Base-by-base conservation (phyloP, 2,888 invertebrate species). In the Hipparchia sbordonii region DNA sequence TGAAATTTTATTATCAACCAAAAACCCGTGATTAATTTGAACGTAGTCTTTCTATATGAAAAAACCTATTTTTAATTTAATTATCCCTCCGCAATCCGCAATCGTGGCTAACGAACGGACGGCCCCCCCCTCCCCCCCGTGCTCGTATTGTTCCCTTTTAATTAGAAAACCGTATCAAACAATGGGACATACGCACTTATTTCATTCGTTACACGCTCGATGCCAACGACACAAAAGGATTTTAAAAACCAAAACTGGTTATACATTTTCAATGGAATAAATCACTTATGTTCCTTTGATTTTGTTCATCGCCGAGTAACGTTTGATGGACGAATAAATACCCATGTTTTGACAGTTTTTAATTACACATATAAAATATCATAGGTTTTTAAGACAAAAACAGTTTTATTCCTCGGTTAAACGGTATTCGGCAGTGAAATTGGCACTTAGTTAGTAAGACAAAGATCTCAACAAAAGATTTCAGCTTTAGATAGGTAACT, bases 141-240 rank as follows among this genome's bases (percentile, higher is more conserved):
- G 10, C 33, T 13, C 51, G 51, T 65, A 65, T 65, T 65, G 65
- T 65, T 65, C 65, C 65, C 52, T 51, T 65, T 52, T 65, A 65
- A 65, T 65, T 65, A 65, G 52, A 65, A 65, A 65, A 65, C 65
- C 65, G 65, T 65, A 65, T 62, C 60, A 45, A n/a, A 52, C 65
- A 65, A 65, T 65, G 65, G 52, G 65, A 65, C 65, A 65, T 51
- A 65, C 65, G 65, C 65, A 65, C 52, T 65, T 65, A 52, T 52
- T 51, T 10, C 65, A 60, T 60, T 60, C 59, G 52, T 52, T 13
- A 12, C 65, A 52, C 23, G 10, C 33, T 33, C 2, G 12, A 23
- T 52, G 52, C 59, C 33, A 10, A 39, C 8, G 46, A 4, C 12
- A 6, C 10, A 23, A 23, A 39, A 39, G 12, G 9, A 10, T 23